Conservation (phyloP, 2,113 vertebrate genomes). For the Strix aluco region DNA sequence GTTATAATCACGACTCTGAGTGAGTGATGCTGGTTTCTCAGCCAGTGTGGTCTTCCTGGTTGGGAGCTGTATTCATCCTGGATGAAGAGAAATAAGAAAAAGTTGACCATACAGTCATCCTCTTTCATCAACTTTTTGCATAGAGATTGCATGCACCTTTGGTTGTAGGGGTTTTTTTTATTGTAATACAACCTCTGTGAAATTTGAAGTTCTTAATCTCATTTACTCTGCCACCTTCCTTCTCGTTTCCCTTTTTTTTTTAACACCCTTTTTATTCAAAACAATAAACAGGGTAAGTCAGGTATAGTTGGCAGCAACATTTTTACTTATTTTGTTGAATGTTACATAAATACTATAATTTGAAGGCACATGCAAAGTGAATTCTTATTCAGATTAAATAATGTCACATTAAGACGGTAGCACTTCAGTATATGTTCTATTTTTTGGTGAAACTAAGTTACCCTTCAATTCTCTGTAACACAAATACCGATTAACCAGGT, state of each 20-base stretch:
- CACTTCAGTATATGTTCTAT: background rate
- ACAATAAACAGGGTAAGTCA: background rate
- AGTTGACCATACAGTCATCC: background rate
- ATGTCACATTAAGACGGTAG: constrained; percentile 20
- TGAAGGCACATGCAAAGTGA: background rate
- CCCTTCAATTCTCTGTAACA: constrained; percentile 30
- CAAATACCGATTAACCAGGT: constrained; percentile 57
- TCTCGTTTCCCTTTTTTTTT: background rate
- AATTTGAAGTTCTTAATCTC: background rate
- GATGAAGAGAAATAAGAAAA: background rate
- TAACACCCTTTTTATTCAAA: background rate
- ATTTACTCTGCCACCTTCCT: background rate
- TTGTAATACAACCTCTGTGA: background rate
- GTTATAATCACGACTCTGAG: background rate
- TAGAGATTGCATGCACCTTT: background rate
- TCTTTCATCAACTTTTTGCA: background rate
- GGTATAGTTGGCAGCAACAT: background rate
- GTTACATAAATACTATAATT: constrained; percentile 38
- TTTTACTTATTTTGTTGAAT: background rate
- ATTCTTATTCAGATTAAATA: constrained; percentile 42
- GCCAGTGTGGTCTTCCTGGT: background rate
- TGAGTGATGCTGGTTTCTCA: background rate
- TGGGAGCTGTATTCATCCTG: background rate
- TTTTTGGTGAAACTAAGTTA: constrained; percentile 26
- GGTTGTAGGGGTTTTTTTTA: background rate